Conservation (phyloP, 1,140 invertebrate species). For the Intoshia linei region DNA sequence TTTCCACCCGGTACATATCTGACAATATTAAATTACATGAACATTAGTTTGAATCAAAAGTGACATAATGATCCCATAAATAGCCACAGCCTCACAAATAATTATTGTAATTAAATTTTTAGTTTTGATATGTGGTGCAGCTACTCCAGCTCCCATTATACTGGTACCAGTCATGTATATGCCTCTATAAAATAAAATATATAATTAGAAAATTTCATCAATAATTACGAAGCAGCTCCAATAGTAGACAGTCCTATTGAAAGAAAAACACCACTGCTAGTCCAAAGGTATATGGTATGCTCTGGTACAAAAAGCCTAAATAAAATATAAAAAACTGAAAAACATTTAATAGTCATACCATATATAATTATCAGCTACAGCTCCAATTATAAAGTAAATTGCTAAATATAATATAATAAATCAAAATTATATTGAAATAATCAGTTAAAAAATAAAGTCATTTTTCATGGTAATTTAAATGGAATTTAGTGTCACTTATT, state of each 20-base stretch:
- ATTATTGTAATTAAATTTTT: constrained; percentile 97
- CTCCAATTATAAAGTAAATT: no score
- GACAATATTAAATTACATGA: no score
- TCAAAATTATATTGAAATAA: no score
- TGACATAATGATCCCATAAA: constrained; percentile 87
- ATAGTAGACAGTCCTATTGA: constrained; percentile 72
- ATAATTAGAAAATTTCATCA: constrained; percentile 1
- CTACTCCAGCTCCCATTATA: constrained; percentile 82
- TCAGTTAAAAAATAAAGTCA: no score
- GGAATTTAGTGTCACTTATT: no score
- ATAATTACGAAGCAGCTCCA: constrained; percentile 52
- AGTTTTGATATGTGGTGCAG: constrained; percentile 85
- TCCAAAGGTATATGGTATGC: constrained; percentile 95
- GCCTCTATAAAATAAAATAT: constrained; percentile 27
- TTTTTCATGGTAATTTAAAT: no score
- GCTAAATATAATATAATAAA: no score
- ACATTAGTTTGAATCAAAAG: constrained; percentile 78
- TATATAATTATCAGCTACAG: no score
- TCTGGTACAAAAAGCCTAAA: no score
- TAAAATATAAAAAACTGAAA: no score
- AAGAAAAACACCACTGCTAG: constrained; percentile 51
- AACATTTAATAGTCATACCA: no score
- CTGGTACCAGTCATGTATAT: constrained; percentile 78
- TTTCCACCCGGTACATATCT: no score
- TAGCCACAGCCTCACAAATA: constrained; percentile 90